phyloP scores from a whole-genome alignment of 2,797 vertebrate genomes.

The Pseudochirops cupreus region DNA sequence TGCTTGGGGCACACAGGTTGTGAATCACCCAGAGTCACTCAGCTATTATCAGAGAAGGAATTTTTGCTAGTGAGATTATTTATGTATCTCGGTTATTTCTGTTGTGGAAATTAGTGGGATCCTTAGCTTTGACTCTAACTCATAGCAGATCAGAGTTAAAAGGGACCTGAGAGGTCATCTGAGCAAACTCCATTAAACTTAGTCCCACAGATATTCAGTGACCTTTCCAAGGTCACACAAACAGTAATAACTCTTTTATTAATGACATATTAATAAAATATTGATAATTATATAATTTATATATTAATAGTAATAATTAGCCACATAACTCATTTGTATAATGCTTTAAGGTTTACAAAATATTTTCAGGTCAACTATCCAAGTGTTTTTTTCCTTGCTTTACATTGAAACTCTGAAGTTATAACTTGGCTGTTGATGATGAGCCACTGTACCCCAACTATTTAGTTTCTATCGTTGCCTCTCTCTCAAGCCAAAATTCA shows the following conservation, averaged over 20 bases:
- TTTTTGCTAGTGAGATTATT: neutral
- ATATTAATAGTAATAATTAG: no score
- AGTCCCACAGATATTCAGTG: neutral
- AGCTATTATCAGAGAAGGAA: neutral
- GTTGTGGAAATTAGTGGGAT: neutral
- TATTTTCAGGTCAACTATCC: neutral
- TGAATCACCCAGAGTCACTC: neutral
- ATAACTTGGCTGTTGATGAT: neutral
- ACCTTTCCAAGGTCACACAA: neutral
- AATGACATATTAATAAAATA: no score
- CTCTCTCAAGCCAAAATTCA: neutral
- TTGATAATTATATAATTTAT: no score
- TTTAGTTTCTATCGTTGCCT: neutral
- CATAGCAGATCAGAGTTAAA: neutral
- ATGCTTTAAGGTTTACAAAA: neutral
- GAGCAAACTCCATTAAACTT: neutral
- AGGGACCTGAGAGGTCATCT: neutral
- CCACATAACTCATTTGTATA: neutral
- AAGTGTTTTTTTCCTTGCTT: neutral
- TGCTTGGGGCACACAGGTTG: neutral
- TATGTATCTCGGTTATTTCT: neutral
- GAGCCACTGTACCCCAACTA: neutral
- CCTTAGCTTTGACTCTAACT: neutral
- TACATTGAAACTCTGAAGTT: neutral
- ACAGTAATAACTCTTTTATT: neutral